Conservation (phyloP, 2,797 vertebrate species). For the Etheostoma perlongum region DNA sequence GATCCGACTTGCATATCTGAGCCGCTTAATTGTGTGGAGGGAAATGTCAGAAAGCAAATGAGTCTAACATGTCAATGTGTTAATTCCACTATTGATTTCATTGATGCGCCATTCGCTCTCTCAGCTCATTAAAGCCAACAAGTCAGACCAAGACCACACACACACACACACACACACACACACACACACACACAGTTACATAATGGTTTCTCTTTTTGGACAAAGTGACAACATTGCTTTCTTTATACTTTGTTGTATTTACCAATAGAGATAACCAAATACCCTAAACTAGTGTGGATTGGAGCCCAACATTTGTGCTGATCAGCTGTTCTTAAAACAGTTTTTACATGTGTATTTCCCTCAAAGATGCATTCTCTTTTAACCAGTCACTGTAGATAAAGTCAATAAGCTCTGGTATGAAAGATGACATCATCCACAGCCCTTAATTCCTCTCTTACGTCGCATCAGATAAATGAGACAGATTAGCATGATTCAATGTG, state of each 20-base stretch:
- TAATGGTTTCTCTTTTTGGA: background rate
- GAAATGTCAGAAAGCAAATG: slow-evolving; percentile 85
- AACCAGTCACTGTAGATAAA: background rate
- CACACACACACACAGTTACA: background rate
- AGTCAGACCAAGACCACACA: slow-evolving; percentile 51
- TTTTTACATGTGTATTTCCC: background rate
- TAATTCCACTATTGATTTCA: slow-evolving; percentile 84
- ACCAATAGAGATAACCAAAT: background rate
- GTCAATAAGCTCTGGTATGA: background rate
- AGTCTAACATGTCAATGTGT: slow-evolving; percentile 80
- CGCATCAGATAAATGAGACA: background rate
- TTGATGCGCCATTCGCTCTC: slow-evolving; percentile 69
- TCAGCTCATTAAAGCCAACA: slow-evolving; percentile 79
- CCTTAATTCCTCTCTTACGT: background rate
- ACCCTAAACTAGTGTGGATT: background rate
- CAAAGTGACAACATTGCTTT: background rate
- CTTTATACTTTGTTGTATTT: background rate
- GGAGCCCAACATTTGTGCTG: background rate
- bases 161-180: background rate
- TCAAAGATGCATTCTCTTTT: background rate
- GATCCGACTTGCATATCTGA: slow-evolving; percentile 80
- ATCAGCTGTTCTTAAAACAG: no score
- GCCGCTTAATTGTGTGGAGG: slow-evolving; percentile 77
- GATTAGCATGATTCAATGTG: background rate
- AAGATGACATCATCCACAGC: no score